These are phyloP conservation scores for Pipra filicauda DNA, from an alignment of 2,113 vertebrate genomes.

Conservation along the genomic window DNA sequence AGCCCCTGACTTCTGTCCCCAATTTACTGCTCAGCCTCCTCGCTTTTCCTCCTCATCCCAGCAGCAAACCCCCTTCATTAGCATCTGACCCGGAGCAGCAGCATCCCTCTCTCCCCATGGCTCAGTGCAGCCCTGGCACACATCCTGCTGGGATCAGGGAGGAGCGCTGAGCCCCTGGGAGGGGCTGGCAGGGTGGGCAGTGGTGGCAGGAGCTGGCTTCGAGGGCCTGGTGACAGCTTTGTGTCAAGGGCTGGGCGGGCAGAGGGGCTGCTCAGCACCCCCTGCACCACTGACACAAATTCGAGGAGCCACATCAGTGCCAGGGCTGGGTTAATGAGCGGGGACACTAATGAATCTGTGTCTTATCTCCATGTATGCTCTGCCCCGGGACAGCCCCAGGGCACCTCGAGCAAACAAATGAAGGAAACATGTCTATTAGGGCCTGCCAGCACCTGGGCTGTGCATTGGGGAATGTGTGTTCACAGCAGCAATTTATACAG, in stretches of 20 bases:
- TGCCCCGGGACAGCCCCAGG: slow-evolving; percentile 1
- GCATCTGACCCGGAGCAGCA: neutral
- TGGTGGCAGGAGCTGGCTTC: neutral
- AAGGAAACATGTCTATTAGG: neutral
- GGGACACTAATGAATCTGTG: slow-evolving; percentile 10
- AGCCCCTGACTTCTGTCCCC: neutral
- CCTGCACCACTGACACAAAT: neutral
- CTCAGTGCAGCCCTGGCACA: neutral
- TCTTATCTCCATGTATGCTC: neutral
- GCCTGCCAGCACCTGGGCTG: neutral
- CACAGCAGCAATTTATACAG: neutral
- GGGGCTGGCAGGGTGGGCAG: neutral
- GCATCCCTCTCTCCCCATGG: accelerated
- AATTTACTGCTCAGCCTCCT: neutral
- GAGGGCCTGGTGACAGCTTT: accelerated
- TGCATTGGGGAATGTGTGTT: neutral
- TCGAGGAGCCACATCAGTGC: neutral
- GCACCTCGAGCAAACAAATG: neutral
- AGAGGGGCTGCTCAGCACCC: neutral
- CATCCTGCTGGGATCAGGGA: accelerated
- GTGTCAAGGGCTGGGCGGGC: neutral
- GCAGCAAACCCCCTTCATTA: neutral
- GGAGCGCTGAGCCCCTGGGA: neutral
- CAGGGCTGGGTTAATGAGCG: neutral
- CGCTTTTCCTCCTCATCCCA: neutral